Evolutionary conservation across 1,140 invertebrate species (phyloP), one percentile per base, ranked within the genome.

Genomic region (Anthonomus grandis): DNA sequence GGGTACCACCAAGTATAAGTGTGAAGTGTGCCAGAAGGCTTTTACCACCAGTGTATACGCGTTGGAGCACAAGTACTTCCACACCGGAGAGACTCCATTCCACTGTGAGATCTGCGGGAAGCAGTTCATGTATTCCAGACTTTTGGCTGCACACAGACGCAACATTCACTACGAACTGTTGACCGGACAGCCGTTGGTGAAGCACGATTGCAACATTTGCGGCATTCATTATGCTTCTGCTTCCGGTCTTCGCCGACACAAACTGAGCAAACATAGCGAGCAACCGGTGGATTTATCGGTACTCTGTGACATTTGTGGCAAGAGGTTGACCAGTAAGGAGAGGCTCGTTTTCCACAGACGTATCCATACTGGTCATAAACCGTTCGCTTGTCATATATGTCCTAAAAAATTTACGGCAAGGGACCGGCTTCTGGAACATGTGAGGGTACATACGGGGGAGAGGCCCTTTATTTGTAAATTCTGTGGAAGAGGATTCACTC

Each of bases 61-160:
- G 13, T 22, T 9, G n/a, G n/a, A n/a, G 47, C 70, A 73, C 51
- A 61, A 68, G 15, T 71, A 73, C 38, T 70, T 61, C 25, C 85
- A 86, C 62, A 83, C 82, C 0, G 83, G 86, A 10, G 85, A 89
- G 64, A 86, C 89, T 64, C 90, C 89, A 0, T 91, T 89, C 66
- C 81, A 82, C 21, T 91, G 89, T 71, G 83, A 84, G 45, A 78
- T 57, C 37, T 63, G 64, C 15, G 57, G 52, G 9, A 65, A 63
- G 22, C 55, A 61, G 39, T 65, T 64, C 41, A 23, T 22, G 22
- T 72, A 72, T 44, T 65, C 66, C 2, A 57, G 70, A 12, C 70
- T 69, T 37, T 48, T 72, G 9, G 62, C 62, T 6, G 70, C 68
- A 2, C 70, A 64, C 27, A 64, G 61, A 38, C 46, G 51, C 12